Conservation (phyloP, 1,140 invertebrate species). For the Lucilia cuprina region DNA sequence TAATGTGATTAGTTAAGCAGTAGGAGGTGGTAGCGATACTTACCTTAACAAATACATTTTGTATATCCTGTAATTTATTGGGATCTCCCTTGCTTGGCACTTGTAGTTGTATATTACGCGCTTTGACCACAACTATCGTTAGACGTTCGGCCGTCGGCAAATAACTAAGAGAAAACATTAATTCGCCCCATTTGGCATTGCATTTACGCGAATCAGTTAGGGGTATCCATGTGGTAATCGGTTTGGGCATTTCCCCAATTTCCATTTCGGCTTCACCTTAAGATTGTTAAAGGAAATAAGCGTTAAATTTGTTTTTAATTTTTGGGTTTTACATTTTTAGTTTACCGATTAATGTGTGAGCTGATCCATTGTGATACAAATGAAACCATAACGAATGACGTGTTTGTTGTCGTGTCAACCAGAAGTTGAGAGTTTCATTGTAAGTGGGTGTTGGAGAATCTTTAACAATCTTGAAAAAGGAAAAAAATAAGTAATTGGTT, state of each 20-base stretch:
- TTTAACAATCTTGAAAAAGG: slow-evolving; percentile 53
- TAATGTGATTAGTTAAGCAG: background rate
- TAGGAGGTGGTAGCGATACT: background rate
- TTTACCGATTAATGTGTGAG: slow-evolving; percentile 57
- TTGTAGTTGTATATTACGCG: slow-evolving; percentile 72
- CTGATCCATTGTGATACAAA: slow-evolving; percentile 59
- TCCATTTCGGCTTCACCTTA: slow-evolving; percentile 65
- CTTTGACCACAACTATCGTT: slow-evolving; percentile 82
- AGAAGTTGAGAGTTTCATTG: slow-evolving; percentile 78
- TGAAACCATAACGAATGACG: slow-evolving; percentile 62
- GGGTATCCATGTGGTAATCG: slow-evolving; percentile 66
- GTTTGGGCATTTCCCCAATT: slow-evolving; percentile 62
- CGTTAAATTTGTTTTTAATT: slow-evolving; percentile 25
- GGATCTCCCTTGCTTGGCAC: slow-evolving; percentile 64
- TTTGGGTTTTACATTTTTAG: background rate
- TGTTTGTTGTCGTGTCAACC: slow-evolving; percentile 65
- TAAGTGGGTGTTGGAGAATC: slow-evolving; percentile 72
- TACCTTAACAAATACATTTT: slow-evolving; percentile 58
- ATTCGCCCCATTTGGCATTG: slow-evolving; percentile 72
- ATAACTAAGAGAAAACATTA: slow-evolving; percentile 85
- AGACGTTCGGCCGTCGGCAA: slow-evolving; percentile 80
- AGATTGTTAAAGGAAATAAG: background rate
- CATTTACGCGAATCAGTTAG: slow-evolving; percentile 65
- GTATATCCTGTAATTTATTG: slow-evolving; percentile 39
- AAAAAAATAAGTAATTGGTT: background rate